A percentile compares a stretch with the other conserved stretches of the same genome.
Evolutionary conservation across 2,888 invertebrate species (phyloP).

Genomic region (Frankliniella intonsa): DNA sequence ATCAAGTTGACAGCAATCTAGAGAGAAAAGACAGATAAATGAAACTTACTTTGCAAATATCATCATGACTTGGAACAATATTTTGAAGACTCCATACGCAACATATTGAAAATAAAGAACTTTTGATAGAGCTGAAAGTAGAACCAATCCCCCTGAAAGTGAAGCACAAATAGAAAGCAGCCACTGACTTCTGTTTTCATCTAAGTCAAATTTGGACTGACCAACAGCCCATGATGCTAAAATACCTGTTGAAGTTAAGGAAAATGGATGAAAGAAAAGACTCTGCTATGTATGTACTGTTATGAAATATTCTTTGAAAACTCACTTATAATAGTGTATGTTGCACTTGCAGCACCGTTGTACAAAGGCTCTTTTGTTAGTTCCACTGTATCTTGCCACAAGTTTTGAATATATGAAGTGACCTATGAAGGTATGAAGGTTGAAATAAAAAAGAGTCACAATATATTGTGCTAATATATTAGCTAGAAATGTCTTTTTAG

Average conservation of each 20-base stretch:
- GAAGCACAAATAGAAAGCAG: constrained; percentile 5
- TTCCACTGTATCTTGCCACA: constrained; percentile 61
- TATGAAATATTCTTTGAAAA: background rate
- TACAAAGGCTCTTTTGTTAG: constrained; percentile 43
- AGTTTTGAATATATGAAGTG: constrained; percentile 72
- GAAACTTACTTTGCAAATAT: constrained; percentile 63
- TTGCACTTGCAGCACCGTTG: constrained; percentile 80
- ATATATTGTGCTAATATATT: background rate
- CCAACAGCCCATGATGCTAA: background rate
- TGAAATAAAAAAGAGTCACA: background rate
- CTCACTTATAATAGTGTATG: constrained; percentile 48
- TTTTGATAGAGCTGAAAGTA: background rate
- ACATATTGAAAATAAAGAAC: constrained; percentile 59
- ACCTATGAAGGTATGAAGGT: constrained; percentile 46
- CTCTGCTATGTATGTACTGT: too few relatives aligned
- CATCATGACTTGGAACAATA: constrained; percentile 73
- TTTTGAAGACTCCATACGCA: constrained; percentile 70
- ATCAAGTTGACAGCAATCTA: background rate
- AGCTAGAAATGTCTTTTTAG: background rate
- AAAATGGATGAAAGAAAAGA: too few relatives aligned
- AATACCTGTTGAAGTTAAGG: background rate
- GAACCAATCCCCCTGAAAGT: background rate
- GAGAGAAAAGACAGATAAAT: background rate
- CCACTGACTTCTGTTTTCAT: background rate
- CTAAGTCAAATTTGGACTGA: background rate